Percentiles rank a stretch among this genome's conserved stretches.
phyloP scores from a whole-genome alignment of 2,888 invertebrate species.

The Scaptomyza reducta region DNA sequence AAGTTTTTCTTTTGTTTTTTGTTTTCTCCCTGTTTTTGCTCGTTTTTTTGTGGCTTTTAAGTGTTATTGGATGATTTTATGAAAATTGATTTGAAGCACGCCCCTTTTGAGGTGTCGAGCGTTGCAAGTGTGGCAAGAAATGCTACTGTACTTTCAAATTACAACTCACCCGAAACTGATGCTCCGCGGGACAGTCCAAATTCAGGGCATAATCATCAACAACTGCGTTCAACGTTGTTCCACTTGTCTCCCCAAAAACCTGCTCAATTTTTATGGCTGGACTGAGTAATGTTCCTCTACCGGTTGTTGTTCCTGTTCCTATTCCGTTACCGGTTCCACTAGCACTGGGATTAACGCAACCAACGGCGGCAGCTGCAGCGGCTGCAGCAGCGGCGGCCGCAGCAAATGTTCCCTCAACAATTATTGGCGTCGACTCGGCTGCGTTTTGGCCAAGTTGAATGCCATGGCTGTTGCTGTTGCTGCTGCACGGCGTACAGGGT shows the following conservation, averaged over 20 bases:
- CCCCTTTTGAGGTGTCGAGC: slow-evolving; percentile 54
- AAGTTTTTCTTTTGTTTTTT: slow-evolving; percentile 26
- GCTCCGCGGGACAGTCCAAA: slow-evolving; percentile 75
- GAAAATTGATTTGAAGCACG: slow-evolving; percentile 77
- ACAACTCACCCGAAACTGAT: slow-evolving; percentile 77
- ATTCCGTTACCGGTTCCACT: slow-evolving; percentile 12
- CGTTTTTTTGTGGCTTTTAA: slow-evolving; percentile 51
- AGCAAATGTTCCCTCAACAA: slow-evolving; percentile 76
- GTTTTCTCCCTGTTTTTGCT: slow-evolving; percentile 21
- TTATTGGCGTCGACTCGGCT: slow-evolving; percentile 66
- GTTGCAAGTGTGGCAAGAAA: slow-evolving; percentile 24
- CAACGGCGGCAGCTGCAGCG: slow-evolving; percentile 53
- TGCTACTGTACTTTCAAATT: slow-evolving; percentile 14
- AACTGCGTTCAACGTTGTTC: slow-evolving; percentile 57
- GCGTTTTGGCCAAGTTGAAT: slow-evolving; percentile 36
- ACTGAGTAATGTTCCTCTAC: slow-evolving; percentile 46
- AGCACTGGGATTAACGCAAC: slow-evolving; percentile 28
- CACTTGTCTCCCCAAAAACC: slow-evolving; percentile 70
- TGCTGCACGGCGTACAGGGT: slow-evolving; percentile 47
- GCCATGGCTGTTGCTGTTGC: slow-evolving; percentile 40
- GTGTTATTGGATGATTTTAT: slow-evolving; percentile 75
- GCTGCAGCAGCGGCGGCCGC: slow-evolving; percentile 64
- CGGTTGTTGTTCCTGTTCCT: slow-evolving; percentile 1
- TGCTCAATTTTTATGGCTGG: slow-evolving; percentile 81
- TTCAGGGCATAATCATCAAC: slow-evolving; percentile 79